A percentile compares a stretch with the other conserved stretches of the same genome.
Evolutionary conservation across 1,140 invertebrate genomes (phyloP).

Genomic region (Scaptomyza pallida): DNA sequence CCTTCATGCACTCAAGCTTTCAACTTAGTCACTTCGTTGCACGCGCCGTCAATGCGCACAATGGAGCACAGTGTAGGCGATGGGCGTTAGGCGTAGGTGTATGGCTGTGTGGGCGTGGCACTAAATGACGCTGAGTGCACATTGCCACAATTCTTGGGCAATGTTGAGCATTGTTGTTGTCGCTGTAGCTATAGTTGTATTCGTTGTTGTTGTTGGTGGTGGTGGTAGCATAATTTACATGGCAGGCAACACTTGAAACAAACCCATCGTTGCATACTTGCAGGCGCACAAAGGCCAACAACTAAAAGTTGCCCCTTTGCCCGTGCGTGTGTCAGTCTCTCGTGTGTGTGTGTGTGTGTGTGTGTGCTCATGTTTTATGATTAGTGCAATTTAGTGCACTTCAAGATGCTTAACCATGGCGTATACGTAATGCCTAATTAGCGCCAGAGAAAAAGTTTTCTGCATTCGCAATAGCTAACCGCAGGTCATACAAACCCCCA

Average conservation of each 20-base stretch:
- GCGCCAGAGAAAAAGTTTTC: conserved; percentile 63
- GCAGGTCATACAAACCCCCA: conserved; percentile 51
- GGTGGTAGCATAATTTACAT: conserved; percentile 72
- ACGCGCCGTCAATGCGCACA: conserved; percentile 55
- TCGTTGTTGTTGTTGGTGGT: conserved; percentile 25
- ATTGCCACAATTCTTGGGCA: conserved; percentile 72
- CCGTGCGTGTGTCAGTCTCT: background rate
- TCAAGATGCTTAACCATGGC: conserved; percentile 46
- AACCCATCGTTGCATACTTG: conserved; percentile 47
- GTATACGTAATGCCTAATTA: conserved; percentile 73
- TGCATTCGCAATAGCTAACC: conserved; percentile 65
- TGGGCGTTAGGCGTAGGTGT: background rate
- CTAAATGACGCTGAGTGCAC: conserved; percentile 76
- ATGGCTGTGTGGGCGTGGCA: conserved; percentile 39
- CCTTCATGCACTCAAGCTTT: conserved; percentile 34
- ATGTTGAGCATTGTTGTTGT: conserved; percentile 29
- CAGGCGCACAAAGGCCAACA: conserved; percentile 39
- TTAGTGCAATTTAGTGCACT: conserved; percentile 68
- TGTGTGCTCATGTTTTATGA: conserved; percentile 46
- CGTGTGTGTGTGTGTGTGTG: background rate
- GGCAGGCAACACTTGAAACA: conserved; percentile 63
- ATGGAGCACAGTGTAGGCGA: conserved; percentile 41
- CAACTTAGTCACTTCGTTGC: conserved; percentile 55
- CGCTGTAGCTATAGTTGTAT: too few relatives aligned
- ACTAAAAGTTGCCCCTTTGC: conserved; percentile 10